Evolutionary conservation across 2,113 vertebrate species (phyloP).

Genomic region (Clupea harengus): DNA sequence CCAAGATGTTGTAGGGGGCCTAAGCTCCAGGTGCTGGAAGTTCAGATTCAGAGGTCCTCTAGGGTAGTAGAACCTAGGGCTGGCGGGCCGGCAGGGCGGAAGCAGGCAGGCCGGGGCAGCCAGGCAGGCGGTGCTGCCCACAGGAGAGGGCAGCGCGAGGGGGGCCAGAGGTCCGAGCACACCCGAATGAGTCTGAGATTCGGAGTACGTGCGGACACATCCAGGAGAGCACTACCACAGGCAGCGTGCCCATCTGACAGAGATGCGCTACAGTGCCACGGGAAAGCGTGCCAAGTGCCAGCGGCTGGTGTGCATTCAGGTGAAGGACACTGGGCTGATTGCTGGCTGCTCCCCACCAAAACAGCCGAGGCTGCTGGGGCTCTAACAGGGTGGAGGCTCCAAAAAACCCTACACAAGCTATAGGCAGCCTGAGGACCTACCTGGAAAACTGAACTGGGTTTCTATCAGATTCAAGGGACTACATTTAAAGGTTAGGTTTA

Average conservation of each 20-base stretch:
- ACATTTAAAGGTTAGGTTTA: background rate
- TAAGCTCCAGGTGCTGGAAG: background rate
- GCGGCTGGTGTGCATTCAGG: background rate
- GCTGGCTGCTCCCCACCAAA: slow-evolving; percentile 27
- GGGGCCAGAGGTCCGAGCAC: background rate
- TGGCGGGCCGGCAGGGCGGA: background rate
- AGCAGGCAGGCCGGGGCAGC: background rate
- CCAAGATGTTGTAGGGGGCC: background rate
- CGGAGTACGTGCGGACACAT: background rate
- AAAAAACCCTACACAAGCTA: background rate
- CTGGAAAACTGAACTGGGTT: background rate
- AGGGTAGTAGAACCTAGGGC: too few species aligned
- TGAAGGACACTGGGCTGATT: slow-evolving; percentile 37
- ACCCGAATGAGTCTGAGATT: background rate
- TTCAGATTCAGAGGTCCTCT: background rate
- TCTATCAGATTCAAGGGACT: background rate
- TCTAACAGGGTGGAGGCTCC: background rate
- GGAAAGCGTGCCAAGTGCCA: slow-evolving; percentile 16
- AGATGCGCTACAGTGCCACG: background rate
- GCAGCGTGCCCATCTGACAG: background rate
- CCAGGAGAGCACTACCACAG: background rate
- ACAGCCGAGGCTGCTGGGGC: background rate
- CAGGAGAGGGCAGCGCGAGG: background rate
- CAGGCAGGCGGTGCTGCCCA: background rate
- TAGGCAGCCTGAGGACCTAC: background rate